Evolutionary conservation across 2,797 vertebrate species (phyloP).

Genomic region (Rhyacichthys aspro): DNA sequence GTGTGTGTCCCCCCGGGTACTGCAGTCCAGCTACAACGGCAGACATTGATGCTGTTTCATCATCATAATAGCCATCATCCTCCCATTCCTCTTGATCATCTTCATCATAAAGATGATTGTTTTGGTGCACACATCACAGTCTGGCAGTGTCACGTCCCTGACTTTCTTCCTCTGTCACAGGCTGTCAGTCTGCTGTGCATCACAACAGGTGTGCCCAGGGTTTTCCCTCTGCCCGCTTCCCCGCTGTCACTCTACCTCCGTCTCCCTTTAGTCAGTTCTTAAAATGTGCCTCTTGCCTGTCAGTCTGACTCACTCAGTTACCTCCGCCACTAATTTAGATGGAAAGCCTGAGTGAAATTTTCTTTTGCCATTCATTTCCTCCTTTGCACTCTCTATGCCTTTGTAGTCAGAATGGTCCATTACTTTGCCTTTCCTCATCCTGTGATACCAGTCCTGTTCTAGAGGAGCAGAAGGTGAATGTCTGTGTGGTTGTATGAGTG

Average conservation of each 20-base stretch:
- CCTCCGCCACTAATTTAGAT: conserved; percentile 40
- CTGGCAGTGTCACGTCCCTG: too few relatives aligned
- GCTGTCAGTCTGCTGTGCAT: conserved; percentile 37
- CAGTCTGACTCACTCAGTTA: conserved; percentile 41
- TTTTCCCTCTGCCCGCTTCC: conserved; percentile 40
- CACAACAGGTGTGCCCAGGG: conserved; percentile 38
- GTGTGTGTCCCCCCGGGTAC: conserved; percentile 22
- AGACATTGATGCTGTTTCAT: conserved; percentile 31
- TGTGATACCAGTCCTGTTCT: conserved; percentile 22
- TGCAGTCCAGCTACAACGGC: conserved; percentile 27
- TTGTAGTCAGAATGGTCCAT: conserved; percentile 14
- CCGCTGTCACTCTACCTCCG: conserved; percentile 33
- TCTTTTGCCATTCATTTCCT: conserved; percentile 37
- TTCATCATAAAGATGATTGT: conserved; percentile 14
- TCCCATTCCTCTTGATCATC: conserved; percentile 16
- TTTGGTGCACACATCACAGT: background rate
- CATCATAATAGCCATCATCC: conserved; percentile 38
- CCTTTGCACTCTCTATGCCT: conserved; percentile 5
- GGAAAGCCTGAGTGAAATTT: conserved; percentile 20
- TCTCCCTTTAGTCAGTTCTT: conserved; percentile 36
- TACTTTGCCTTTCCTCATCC: conserved; percentile 28
- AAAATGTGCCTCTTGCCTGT: conserved; percentile 28
- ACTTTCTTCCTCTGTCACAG: conserved; percentile 30
- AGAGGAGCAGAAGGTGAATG: conserved; percentile 25
- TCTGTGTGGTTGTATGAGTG: conserved; percentile 10